Conservation (phyloP, 1,140 invertebrate species). For the Neodiprion lecontei region DNA sequence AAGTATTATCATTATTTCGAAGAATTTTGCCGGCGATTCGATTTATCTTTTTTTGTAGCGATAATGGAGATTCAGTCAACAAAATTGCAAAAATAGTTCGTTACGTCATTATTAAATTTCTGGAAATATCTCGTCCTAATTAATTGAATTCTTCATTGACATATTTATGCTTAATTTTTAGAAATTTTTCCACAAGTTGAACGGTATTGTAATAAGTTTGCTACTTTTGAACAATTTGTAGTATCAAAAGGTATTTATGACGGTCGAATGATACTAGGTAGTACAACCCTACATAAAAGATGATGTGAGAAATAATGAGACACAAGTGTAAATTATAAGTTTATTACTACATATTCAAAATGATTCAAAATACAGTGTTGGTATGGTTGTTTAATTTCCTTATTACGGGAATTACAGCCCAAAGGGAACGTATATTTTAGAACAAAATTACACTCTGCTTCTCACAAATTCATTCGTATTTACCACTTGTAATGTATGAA, state of each 20-base stretch:
- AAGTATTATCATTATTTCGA: background rate
- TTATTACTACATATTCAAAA: conserved; percentile 1
- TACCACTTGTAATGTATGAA: background rate
- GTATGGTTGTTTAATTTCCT: background rate
- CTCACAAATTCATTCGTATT: background rate
- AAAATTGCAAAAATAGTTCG: too few species aligned
- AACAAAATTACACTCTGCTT: conserved; percentile 31
- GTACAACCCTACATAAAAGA: background rate
- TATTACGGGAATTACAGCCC: conserved; percentile 10
- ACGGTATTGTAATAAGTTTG: too few species aligned
- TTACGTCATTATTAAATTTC: too few species aligned
- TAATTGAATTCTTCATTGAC: too few species aligned
- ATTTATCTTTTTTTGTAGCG: too few species aligned
- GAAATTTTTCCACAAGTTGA: too few species aligned
- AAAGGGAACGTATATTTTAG: conserved; percentile 23
- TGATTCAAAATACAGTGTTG: conserved; percentile 12
- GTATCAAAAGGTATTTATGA: background rate
- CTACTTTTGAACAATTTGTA: too few species aligned
- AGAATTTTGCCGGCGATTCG: background rate
- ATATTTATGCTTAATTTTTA: too few species aligned
- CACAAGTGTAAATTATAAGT: background rate
- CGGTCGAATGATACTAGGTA: background rate
- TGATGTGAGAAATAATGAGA: background rate
- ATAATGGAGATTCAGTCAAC: too few species aligned
- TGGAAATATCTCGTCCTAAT: too few species aligned